Percentiles rank a stretch among this genome's conserved stretches.
These are phyloP conservation scores for Propithecus deckenii DNA, from an alignment of 2,797 vertebrate species.

Conservation along the genomic window DNA sequence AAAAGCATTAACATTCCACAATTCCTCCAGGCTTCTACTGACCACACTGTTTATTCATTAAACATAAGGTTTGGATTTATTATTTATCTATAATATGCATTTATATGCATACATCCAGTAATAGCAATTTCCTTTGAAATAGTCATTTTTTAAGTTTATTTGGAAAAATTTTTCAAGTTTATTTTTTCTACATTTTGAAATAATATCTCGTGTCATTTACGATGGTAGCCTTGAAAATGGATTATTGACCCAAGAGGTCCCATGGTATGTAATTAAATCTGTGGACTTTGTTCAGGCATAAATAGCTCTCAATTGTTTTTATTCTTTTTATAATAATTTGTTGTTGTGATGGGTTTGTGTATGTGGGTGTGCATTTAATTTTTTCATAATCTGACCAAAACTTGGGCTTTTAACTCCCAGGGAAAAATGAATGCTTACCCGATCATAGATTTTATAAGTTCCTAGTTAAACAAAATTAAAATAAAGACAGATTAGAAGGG, in stretches of 20 bases:
- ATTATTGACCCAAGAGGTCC: background rate
- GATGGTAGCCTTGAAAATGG: background rate
- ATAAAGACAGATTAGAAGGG: conserved; percentile 69
- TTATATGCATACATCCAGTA: background rate
- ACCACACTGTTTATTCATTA: background rate
- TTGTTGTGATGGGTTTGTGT: background rate
- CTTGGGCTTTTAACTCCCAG: background rate
- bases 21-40: background rate
- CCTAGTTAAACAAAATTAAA: conserved; percentile 78
- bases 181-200: conserved; percentile 27
- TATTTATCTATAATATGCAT: background rate
- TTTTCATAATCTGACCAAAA: conserved; percentile 17
- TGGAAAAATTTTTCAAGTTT: background rate
- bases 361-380: background rate
- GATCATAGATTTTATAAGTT: conserved; percentile 44
- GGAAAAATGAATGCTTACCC: background rate
- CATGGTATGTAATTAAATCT: background rate
- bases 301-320: conserved; percentile 21
- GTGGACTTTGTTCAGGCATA: background rate
- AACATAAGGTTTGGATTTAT: background rate
- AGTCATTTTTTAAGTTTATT: background rate
- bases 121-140: background rate
- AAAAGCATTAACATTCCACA: background rate
- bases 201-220: background rate
- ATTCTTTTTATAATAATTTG: background rate